A percentile compares a stretch with the other conserved stretches of the same genome.
Evolutionary conservation across 2,113 vertebrate genomes (phyloP).

Genomic region (Dolichallabes microphthalmus): DNA sequence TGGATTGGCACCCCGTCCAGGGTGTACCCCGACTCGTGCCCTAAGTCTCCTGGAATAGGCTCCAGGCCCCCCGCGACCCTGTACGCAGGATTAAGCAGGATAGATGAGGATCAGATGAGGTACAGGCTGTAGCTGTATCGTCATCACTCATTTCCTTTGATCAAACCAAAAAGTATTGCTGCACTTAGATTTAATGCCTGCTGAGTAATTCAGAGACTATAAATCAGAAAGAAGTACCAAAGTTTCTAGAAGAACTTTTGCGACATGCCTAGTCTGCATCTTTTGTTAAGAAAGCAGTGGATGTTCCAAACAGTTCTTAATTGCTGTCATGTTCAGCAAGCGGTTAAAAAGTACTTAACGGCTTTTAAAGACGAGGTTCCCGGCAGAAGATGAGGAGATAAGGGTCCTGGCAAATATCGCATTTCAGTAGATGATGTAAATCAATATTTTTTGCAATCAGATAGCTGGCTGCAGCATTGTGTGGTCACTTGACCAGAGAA

Average conservation of each 20-base stretch:
- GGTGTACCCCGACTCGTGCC: too few relatives aligned
- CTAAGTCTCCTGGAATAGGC: too few relatives aligned
- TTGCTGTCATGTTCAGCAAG: constrained; percentile 20
- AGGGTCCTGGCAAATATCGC: neutral
- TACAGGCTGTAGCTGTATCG: neutral
- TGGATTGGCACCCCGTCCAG: too few relatives aligned
- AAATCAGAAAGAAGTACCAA: constrained; percentile 13
- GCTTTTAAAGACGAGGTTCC: constrained; percentile 16
- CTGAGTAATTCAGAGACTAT: neutral
- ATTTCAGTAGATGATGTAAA: neutral
- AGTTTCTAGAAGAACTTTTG: neutral
- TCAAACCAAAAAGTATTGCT: neutral
- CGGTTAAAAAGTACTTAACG: neutral
- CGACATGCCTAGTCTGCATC: neutral
- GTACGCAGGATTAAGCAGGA: too few relatives aligned
- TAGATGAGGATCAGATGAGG: too few relatives aligned
- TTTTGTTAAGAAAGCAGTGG: neutral
- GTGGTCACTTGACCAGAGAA: neutral
- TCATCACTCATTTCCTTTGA: neutral
- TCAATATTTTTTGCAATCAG: neutral
- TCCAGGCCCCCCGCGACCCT: too few relatives aligned
- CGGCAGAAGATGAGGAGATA: neutral
- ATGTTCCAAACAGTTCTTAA: constrained; percentile 18
- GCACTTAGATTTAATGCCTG: neutral
- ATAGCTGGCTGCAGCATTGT: neutral